These are phyloP conservation scores for Nycteola revayana DNA, from an alignment of 2,888 invertebrate genomes.

Conservation along the genomic window DNA sequence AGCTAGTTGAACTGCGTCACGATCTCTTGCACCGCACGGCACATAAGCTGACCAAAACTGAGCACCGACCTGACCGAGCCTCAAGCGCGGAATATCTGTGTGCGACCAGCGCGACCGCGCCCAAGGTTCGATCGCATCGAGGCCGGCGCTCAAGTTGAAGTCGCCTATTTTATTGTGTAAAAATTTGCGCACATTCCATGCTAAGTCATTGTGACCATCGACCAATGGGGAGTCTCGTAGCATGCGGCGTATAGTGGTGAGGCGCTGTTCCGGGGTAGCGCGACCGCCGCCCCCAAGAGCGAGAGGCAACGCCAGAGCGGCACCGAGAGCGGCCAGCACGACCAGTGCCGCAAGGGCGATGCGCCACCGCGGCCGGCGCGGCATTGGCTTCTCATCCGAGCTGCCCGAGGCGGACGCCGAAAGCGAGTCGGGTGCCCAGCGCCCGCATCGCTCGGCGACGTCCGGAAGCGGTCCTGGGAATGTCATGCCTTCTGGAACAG, in stretches of 20 bases:
- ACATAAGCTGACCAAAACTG: constrained; percentile 96
- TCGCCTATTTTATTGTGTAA: constrained; percentile 89
- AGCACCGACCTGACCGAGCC: constrained; percentile 92
- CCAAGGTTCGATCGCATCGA: constrained; percentile 90
- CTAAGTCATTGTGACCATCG: constrained; percentile 93
- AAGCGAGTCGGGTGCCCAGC: constrained; percentile 75
- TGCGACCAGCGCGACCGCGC: constrained; percentile 94
- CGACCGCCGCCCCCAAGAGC: constrained; percentile 73
- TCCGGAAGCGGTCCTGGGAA: constrained; percentile 78
- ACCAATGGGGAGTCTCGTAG: constrained; percentile 86
- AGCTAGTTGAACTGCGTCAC: constrained; percentile 92
- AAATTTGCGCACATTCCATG: constrained; percentile 94
- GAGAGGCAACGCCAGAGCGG: constrained; percentile 82
- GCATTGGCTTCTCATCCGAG: constrained; percentile 74
- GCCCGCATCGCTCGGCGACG: constrained; percentile 77
- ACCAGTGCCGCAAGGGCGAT: constrained; percentile 83
- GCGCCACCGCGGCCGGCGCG: constrained; percentile 79
- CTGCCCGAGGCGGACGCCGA: constrained; percentile 76
- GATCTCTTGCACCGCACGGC: constrained; percentile 91
- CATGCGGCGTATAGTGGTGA: constrained; percentile 84
- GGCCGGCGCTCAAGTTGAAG: constrained; percentile 85
- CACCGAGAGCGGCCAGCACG: constrained; percentile 81
- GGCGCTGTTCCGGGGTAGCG: constrained; percentile 83
- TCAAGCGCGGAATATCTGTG: constrained; percentile 93
- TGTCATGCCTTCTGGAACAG: constrained; percentile 76